These are phyloP conservation scores for Phrynosoma platyrhinos DNA, from an alignment of 2,113 vertebrate species.

Conservation along the genomic window DNA sequence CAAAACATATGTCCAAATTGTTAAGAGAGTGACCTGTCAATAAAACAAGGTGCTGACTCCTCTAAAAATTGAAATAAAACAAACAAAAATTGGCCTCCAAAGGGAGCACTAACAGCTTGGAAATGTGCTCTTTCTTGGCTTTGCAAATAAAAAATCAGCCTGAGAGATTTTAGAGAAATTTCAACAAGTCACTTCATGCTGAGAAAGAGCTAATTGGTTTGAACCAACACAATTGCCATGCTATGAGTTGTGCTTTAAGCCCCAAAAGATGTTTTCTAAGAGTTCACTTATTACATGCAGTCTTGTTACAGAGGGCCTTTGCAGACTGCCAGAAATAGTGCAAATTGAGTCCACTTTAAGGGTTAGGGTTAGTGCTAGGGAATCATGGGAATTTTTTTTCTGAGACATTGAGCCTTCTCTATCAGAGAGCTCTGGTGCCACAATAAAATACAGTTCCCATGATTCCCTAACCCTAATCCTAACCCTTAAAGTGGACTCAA, in stretches of 20 bases:
- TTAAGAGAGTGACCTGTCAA: neutral
- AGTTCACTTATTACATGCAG: neutral
- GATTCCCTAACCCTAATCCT: no score
- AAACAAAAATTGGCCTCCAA: neutral
- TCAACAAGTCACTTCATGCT: slow-evolving; percentile 14
- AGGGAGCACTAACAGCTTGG: neutral
- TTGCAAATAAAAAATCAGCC: slow-evolving; percentile 9
- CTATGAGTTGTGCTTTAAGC: slow-evolving; percentile 2
- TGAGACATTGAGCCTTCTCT: no score
- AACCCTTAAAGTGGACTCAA: no score
- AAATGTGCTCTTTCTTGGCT: slow-evolving; percentile 13
- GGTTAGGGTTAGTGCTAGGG: no score
- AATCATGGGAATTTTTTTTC: no score
- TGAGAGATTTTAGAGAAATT: slow-evolving; percentile 12
- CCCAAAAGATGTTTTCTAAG: neutral
- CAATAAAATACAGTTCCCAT: no score
- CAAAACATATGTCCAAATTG: neutral
- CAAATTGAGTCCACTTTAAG: no score
- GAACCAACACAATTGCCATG: slow-evolving; percentile 16
- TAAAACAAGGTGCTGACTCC: neutral
- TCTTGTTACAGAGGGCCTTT: neutral
- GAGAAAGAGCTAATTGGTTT: slow-evolving; percentile 27
- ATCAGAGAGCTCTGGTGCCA: no score
- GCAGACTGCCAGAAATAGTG: no score
- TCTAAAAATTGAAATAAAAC: neutral